A percentile compares a stretch with the other conserved stretches of the same genome.
These are phyloP conservation scores for Microcebus ravelobensis DNA, from an alignment of 2,113 vertebrate genomes.

Conservation along the genomic window DNA sequence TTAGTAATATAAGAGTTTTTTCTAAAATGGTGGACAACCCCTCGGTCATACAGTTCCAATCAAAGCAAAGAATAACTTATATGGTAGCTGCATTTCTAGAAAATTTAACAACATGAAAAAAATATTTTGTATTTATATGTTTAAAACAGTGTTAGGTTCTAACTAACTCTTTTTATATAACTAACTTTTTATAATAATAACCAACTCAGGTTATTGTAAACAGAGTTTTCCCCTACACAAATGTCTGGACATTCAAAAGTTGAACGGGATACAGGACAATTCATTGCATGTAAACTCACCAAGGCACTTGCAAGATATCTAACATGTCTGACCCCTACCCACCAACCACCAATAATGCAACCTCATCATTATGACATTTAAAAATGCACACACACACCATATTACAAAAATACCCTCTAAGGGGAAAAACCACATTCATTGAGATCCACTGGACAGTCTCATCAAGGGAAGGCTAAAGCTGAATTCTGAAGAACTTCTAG, in stretches of 20 bases:
- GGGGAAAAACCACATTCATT: neutral
- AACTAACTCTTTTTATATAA: too few relatives aligned
- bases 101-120: neutral
- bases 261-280: neutral
- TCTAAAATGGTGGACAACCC: neutral
- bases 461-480: neutral
- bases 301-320: neutral
- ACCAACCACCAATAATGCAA: neutral
- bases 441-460: neutral
- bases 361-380: neutral
- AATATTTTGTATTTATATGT: neutral
- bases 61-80: neutral
- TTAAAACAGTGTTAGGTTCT: neutral
- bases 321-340: neutral
- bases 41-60: neutral
- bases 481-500: conserved; percentile 3
- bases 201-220: neutral
- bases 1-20: neutral
- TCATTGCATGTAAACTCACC: neutral
- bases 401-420: neutral
- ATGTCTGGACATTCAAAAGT: neutral
- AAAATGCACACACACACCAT: neutral
- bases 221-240: neutral
- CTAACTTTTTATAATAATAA: too few relatives aligned
- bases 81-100: neutral